Evolutionary conservation across 2,888 invertebrate species (phyloP).

Genomic region (Erebia palarica): DNA sequence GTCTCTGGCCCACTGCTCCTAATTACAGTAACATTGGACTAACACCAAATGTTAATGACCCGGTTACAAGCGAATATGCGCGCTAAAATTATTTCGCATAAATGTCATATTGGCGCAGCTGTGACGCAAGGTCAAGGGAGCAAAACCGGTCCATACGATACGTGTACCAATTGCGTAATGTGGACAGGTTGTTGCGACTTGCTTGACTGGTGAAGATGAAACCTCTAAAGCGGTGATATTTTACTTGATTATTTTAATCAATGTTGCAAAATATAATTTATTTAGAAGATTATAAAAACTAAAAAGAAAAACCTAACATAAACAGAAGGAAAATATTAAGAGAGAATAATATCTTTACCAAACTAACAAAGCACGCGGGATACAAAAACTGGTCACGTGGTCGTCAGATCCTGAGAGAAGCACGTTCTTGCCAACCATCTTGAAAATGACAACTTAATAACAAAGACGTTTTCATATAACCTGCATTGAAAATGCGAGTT

Average conservation of each 20-base stretch:
- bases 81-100: conserved; percentile 54
- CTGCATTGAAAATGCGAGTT: no score
- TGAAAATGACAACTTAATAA: no score
- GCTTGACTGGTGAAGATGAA: conserved; percentile 32
- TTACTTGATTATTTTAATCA: neutral
- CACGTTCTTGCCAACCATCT: no score
- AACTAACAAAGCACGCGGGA: no score
- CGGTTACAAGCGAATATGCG: conserved; percentile 56
- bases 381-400: no score
- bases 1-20: conserved; percentile 74
- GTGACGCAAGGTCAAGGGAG: conserved; percentile 69
- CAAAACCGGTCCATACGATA: conserved; percentile 56
- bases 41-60: conserved; percentile 73
- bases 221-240: conserved; percentile 13
- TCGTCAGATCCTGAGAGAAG: no score
- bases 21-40: conserved; percentile 74
- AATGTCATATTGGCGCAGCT: conserved; percentile 53
- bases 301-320: neutral
- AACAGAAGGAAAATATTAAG: no score
- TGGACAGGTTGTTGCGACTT: conserved; percentile 45
- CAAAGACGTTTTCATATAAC: no score
- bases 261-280: neutral
- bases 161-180: conserved; percentile 66
- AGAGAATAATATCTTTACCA: no score
- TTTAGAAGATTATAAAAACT: neutral